Base-by-base conservation (phyloP, 2,888 invertebrate species). In the Lycaena phlaeas region DNA sequence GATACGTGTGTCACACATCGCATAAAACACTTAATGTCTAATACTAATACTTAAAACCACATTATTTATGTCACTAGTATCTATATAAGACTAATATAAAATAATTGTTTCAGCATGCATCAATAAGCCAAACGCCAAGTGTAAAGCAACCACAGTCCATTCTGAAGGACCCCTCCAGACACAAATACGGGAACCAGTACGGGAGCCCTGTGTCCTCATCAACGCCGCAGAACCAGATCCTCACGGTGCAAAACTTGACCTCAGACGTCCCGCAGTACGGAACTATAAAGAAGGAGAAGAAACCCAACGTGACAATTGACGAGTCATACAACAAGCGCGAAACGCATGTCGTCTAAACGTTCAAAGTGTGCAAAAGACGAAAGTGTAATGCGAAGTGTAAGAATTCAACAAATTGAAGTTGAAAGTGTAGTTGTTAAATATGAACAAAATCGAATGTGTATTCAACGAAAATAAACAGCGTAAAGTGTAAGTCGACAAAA, bases 81-180 rank as follows among this genome's bases (percentile, higher is more conserved):
- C 18, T 18, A 18, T 4, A 18, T 22, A 22, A 22, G 5, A 2
- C 6, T 7, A 22, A 22, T 22, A 22, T 6, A 7, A 22, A 22
- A 18, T 4, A 22, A 22, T 67, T 66, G 59, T 74, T 75, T 0
- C 76, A 85, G 78, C 85, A 85, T 49, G 51, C 51, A 2, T 62
- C 64, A 42, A 51, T 73, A 36, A 65, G 73, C 9, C 82, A 76
- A 48, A 74, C 79, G 1, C 74, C 72, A 3, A 56, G 64, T 2
- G 66, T 74, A 31, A 88, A 87, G 56, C 87, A 88, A 46, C 89
- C 89, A 0, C 88, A 88, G 51, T 86, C 88, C 17, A 89, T 89
- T 48, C 74, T 89, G 4, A 89, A 89, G 57, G 88, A 88, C 64
- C 87, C 88, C 2, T 88, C 88, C 41, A 74, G 88, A 25, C 87